Evolutionary conservation across 1,140 invertebrate species (phyloP).

Genomic region (Phortica variegata): DNA sequence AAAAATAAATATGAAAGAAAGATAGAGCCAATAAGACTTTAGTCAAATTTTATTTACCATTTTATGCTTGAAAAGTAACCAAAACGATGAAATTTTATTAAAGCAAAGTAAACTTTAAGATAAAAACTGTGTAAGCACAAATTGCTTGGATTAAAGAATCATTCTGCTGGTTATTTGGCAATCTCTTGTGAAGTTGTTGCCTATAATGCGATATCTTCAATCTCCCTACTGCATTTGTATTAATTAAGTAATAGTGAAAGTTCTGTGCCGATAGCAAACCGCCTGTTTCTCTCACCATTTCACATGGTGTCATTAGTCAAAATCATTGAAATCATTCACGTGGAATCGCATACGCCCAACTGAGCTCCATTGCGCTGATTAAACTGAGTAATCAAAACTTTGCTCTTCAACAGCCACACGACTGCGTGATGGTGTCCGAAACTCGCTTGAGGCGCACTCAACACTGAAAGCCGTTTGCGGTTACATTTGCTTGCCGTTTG

Average conservation of each 20-base stretch:
- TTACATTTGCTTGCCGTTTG: conserved; percentile 23
- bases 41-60: no score
- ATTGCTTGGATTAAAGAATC: no score
- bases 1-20: no score
- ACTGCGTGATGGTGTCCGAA: background rate
- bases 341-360: conserved; percentile 11
- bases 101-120: no score
- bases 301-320: conserved; percentile 16
- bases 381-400: conserved; percentile 34
- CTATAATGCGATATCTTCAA: no score
- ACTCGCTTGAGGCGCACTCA: conserved; percentile 5
- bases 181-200: no score
- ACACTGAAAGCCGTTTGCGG: conserved; percentile 34
- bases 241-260: conserved; percentile 33
- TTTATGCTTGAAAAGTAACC: no score
- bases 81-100: no score
- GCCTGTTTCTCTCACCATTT: conserved; percentile 13
- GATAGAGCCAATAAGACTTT: no score
- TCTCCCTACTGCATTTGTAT: background rate
- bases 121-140: no score
- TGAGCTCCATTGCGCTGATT: conserved; percentile 27
- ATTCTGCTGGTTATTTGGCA: no score
- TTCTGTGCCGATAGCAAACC: conserved; percentile 2
- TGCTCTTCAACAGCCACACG: conserved; percentile 2
- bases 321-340: conserved; percentile 14